A percentile compares a stretch with the other conserved stretches of the same genome.
Evolutionary conservation across 2,888 invertebrate species (phyloP).

Genomic region (Noctuana brunneofusca): DNA sequence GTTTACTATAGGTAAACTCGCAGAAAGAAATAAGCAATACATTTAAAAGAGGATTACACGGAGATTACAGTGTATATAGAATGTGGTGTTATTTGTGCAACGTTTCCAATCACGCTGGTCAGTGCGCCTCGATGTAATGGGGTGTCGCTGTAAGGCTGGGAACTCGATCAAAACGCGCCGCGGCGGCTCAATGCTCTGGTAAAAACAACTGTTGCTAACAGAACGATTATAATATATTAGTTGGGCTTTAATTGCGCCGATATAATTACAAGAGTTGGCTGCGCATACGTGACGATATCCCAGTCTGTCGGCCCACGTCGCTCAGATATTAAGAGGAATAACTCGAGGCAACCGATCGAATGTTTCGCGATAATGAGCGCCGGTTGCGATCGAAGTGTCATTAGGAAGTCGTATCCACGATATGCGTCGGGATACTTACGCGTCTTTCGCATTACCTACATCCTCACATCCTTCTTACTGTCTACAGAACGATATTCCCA

Average conservation of each 20-base stretch:
- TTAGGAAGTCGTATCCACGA: constrained; percentile 79
- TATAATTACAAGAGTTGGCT: constrained; percentile 77
- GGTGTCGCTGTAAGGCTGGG: constrained; percentile 51
- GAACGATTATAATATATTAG: constrained; percentile 83
- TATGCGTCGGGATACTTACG: constrained; percentile 74
- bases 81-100: constrained; percentile 47
- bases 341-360: constrained; percentile 75
- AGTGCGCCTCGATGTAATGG: constrained; percentile 36
- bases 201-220: constrained; percentile 76
- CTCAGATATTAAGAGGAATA: constrained; percentile 79
- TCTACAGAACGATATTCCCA: constrained; percentile 26
- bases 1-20: no score
- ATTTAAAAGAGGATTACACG: constrained; percentile 24
- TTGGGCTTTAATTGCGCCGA: constrained; percentile 79
- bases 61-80: constrained; percentile 34
- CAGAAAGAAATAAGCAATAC: not conserved
- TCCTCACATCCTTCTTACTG: constrained; percentile 18
- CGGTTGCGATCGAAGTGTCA: constrained; percentile 76
- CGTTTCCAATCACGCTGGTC: constrained; percentile 60
- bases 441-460: constrained; percentile 48
- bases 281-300: constrained; percentile 81
- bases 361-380: constrained; percentile 79
- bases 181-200: constrained; percentile 68
- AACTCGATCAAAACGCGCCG: constrained; percentile 57
- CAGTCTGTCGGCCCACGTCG: constrained; percentile 64